Percentiles rank a stretch among this genome's conserved stretches.
Evolutionary conservation across 2,113 vertebrate species (phyloP).

Genomic region (Pygoscelis adeliae): DNA sequence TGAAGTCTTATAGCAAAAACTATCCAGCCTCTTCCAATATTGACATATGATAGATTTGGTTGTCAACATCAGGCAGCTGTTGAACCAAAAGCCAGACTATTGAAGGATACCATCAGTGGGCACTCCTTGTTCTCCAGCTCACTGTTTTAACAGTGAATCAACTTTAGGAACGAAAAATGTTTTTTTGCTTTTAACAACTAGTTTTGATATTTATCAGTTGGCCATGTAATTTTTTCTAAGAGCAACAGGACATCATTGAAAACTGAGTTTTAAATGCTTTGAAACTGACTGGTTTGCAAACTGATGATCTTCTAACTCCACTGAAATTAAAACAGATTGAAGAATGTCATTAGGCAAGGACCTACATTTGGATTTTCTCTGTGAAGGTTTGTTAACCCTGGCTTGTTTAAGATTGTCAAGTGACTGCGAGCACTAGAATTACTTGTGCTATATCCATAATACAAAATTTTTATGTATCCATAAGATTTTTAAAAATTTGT

Average conservation of each 20-base stretch:
- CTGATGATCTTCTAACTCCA: neutral
- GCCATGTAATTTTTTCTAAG: neutral
- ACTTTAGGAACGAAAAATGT: neutral
- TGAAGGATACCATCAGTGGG: neutral
- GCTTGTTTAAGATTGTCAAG: neutral
- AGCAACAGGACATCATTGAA: neutral
- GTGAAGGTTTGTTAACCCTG: neutral
- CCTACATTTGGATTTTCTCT: neutral
- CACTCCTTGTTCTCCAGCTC: neutral
- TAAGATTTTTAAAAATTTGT: rapidly evolving
- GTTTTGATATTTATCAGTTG: neutral
- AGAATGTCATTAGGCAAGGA: neutral
- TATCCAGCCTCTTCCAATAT: neutral
- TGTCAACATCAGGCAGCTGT: neutral
- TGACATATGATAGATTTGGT: neutral
- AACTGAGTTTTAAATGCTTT: neutral
- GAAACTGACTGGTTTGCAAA: neutral
- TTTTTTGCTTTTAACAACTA: neutral
- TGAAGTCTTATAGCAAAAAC: neutral
- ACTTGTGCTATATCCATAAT: neutral
- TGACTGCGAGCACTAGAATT: neutral
- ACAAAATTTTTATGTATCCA: neutral
- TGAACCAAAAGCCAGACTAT: neutral
- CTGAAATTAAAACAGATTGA: neutral
- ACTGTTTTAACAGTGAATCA: neutral